A percentile compares a stretch with the other conserved stretches of the same genome.
These are phyloP conservation scores for Phyto melanocephala DNA, from an alignment of 2,888 invertebrate genomes.

Conservation along the genomic window DNA sequence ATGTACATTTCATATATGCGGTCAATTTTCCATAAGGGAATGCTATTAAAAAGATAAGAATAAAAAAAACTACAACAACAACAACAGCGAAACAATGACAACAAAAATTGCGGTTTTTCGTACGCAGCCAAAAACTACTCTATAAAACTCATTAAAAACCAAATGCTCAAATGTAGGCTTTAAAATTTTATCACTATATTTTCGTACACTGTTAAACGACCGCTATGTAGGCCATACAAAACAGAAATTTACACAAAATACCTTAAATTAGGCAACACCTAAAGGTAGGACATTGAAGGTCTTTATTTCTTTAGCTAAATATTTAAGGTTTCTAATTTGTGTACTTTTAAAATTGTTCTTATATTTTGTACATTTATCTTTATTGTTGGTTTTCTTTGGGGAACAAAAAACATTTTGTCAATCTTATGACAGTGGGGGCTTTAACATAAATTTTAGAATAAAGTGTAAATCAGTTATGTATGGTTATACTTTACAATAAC, in stretches of 20 bases:
- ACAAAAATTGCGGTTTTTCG: slow-evolving; percentile 10
- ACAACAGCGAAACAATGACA: neutral
- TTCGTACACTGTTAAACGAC: neutral
- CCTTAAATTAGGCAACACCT: neutral
- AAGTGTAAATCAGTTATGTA: too few relatives aligned
- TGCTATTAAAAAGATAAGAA: slow-evolving; percentile 26
- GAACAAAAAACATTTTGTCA: neutral
- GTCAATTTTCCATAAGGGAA: slow-evolving; percentile 58
- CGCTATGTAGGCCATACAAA: too few relatives aligned
- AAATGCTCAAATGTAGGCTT: slow-evolving; percentile 25
- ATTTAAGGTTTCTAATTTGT: neutral
- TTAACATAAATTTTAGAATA: too few relatives aligned
- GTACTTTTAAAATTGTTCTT: neutral
- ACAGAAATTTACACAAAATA: too few relatives aligned
- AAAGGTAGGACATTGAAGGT: too few relatives aligned
- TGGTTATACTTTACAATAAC: too few relatives aligned
- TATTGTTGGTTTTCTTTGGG: neutral
- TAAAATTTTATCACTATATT: slow-evolving; percentile 14
- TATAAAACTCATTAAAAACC: slow-evolving; percentile 27
- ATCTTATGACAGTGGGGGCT: too few relatives aligned
- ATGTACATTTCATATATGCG: slow-evolving; percentile 26
- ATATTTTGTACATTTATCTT: neutral
- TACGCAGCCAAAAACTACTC: slow-evolving; percentile 52
- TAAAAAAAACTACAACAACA: neutral
- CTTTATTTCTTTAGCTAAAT: neutral